Conservation (phyloP, 2,888 invertebrate species). For the Eristalinus sepulchralis region DNA sequence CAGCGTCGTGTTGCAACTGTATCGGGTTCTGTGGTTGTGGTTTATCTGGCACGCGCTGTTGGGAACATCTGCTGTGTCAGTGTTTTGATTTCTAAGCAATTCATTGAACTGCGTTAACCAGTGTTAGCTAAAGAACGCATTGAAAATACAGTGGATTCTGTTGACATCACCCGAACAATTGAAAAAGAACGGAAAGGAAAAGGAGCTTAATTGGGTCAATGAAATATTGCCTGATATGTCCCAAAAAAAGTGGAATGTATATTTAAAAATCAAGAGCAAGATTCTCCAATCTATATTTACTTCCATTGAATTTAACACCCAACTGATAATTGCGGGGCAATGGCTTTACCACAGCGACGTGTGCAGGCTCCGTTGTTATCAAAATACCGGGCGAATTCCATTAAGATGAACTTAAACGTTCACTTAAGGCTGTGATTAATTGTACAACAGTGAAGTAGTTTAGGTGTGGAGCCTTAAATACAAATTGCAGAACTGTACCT, state of each 20-base stretch:
- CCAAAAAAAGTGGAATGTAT: too few species aligned
- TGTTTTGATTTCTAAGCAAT: neutral
- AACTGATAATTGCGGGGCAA: neutral
- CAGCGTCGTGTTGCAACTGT: neutral
- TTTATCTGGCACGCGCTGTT: neutral
- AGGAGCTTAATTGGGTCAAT: too few species aligned
- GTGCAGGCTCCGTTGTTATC: too few species aligned
- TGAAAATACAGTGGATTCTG: too few species aligned
- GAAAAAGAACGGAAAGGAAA: too few species aligned
- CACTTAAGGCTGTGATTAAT: neutral
- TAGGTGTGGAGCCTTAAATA: too few species aligned
- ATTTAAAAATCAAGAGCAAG: too few species aligned
- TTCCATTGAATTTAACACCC: neutral
- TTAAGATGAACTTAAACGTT: neutral
- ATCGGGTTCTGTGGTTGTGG: neutral
- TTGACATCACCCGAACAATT: too few species aligned
- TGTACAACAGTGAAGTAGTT: neutral
- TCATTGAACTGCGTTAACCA: neutral
- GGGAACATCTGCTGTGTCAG: neutral
- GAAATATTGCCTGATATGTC: too few species aligned
- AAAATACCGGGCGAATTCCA: neutral
- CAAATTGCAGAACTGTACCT: too few species aligned
- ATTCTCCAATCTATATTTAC: neutral
- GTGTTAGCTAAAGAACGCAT: too few species aligned
- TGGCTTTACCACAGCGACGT: neutral